These are phyloP conservation scores for Enhydra lutris DNA, from an alignment of 2,113 vertebrate species.

Conservation along the genomic window DNA sequence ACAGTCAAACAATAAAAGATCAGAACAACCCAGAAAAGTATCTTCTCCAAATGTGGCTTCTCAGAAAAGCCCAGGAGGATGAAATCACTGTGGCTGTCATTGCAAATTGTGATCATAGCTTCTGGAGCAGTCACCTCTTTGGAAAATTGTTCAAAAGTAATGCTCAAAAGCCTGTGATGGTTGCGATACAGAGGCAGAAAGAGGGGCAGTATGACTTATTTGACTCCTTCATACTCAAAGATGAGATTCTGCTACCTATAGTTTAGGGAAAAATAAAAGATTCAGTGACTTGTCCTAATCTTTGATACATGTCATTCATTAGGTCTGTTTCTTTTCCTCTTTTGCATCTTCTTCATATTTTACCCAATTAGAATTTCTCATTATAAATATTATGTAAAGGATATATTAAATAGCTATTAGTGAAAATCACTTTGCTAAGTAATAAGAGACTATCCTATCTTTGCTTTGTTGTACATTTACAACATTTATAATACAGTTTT, in stretches of 20 bases:
- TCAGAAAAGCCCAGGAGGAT: slow-evolving; percentile 59
- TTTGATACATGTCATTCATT: neutral
- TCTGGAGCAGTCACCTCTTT: neutral
- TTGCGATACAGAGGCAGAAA: neutral
- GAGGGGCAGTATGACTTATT: neutral
- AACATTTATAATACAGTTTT: neutral
- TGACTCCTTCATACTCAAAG: neutral
- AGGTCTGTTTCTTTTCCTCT: neutral
- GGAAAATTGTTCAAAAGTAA: neutral
- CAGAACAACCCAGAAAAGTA: slow-evolving; percentile 54
- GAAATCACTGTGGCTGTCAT: slow-evolving; percentile 42
- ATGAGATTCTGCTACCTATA: neutral
- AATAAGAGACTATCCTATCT: neutral
- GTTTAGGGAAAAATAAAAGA: neutral
- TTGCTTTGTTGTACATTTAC: neutral
- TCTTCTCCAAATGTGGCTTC: slow-evolving; percentile 43
- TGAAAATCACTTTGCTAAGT: neutral
- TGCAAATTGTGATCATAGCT: slow-evolving; percentile 24
- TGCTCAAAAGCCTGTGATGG: neutral
- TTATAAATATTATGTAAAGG: neutral
- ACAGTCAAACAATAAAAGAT: slow-evolving; percentile 52
- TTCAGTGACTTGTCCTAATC: neutral
- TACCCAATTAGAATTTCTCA: neutral
- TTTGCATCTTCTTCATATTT: neutral
- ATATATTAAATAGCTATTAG: neutral